These are phyloP conservation scores for Frankliniella fusca DNA, from an alignment of 2,888 invertebrate genomes.

Conservation along the genomic window DNA sequence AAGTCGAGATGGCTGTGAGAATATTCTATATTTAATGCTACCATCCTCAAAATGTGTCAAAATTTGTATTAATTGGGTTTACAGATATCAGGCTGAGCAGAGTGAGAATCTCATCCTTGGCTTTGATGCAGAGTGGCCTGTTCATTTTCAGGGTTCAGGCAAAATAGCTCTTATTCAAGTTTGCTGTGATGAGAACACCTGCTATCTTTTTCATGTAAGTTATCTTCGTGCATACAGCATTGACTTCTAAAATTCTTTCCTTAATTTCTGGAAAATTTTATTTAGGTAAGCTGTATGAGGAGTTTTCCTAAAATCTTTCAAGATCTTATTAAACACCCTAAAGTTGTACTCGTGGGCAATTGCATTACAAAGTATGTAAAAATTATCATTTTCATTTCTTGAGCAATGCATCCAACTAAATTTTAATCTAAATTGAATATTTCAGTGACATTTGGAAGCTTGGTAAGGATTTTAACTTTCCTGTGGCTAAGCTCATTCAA, in stretches of 20 bases:
- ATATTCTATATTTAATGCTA: neutral
- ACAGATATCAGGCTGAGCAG: neutral
- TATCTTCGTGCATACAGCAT: slow-evolving; percentile 37
- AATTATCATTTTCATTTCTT: neutral
- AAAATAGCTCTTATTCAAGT: slow-evolving; percentile 61
- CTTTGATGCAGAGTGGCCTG: slow-evolving; percentile 66
- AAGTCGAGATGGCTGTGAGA: neutral
- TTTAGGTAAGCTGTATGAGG: slow-evolving; percentile 43
- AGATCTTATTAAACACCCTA: slow-evolving; percentile 54
- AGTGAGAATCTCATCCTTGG: slow-evolving; percentile 46
- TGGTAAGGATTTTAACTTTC: slow-evolving; percentile 57
- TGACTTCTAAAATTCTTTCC: neutral
- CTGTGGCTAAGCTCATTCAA: slow-evolving; percentile 53
- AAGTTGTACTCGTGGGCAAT: slow-evolving; percentile 58
- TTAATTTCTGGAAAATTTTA: slow-evolving; percentile 1
- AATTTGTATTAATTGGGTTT: neutral
- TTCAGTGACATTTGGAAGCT: slow-evolving; percentile 60
- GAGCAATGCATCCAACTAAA: slow-evolving; percentile 26
- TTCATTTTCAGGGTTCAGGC: slow-evolving; percentile 56
- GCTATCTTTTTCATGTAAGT: slow-evolving; percentile 57
- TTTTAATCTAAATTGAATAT: slow-evolving; percentile 38
- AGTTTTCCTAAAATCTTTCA: slow-evolving; percentile 56
- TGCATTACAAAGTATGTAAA: slow-evolving; percentile 58
- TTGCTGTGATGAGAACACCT: slow-evolving; percentile 52
- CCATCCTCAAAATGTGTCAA: too few species aligned